Evolutionary conservation across 2,888 invertebrate species (phyloP).

Genomic region (Mythimna lalbum): DNA sequence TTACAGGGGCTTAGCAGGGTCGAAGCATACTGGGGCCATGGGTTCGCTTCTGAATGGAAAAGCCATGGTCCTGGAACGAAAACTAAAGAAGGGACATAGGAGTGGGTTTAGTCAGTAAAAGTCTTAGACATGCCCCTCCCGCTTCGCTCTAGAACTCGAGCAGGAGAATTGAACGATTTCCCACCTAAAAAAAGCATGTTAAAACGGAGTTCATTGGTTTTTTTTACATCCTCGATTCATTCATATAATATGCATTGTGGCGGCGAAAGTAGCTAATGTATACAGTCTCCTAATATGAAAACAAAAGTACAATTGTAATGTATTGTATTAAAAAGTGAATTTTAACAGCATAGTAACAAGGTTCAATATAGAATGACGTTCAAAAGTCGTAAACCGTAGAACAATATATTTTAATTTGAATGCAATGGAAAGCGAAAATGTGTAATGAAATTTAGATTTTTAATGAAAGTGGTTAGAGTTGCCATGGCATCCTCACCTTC

Average conservation of each 20-base stretch:
- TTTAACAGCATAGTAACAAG: fast-evolving
- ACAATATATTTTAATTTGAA: conserved; percentile 18
- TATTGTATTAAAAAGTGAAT: neutral
- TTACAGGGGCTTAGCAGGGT: no score
- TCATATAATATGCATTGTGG: conserved; percentile 11
- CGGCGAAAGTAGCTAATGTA: conserved; percentile 23
- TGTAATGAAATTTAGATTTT: neutral
- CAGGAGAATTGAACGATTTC: no score
- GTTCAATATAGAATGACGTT: neutral
- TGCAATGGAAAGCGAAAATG: conserved; percentile 27
- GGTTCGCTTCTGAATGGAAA: no score
- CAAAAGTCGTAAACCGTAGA: neutral
- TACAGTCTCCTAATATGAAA: conserved; percentile 18
- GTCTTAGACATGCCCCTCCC: no score
- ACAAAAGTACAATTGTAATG: conserved; percentile 24
- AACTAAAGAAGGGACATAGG: no score
- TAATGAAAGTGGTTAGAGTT: neutral
- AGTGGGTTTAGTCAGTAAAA: no score
- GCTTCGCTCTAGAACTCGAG: no score
- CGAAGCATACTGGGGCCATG: no score
- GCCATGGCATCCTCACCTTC: no score
- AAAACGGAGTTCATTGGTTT: neutral
- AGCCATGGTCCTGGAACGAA: no score
- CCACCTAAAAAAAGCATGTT: neutral
- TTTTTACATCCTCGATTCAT: conserved; percentile 12